Evolutionary conservation across 2,113 vertebrate species (phyloP), one percentile per base, ranked within the genome.

Genomic region (Notothenia coriiceps): DNA sequence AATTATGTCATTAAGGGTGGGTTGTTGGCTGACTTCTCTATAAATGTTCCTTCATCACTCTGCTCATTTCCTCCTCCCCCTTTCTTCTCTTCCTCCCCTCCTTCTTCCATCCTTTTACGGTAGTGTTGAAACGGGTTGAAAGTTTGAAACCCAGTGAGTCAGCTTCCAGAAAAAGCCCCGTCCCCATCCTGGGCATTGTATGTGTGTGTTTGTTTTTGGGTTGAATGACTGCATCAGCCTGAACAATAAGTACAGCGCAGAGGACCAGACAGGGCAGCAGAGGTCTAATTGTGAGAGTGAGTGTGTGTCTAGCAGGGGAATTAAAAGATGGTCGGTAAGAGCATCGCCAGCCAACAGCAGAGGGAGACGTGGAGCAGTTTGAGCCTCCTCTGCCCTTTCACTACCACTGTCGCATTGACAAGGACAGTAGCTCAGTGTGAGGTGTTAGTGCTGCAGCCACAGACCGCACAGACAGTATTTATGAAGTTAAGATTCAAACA

Each of bases 141-240:
- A 85, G 62, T 65, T 70, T 75, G 66, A 87, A 88, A 85, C 60
- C 49, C 73, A 92, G 79, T 91, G 92, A 94, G 85, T 93, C 90
- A 92, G 84, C 76, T 85, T 88, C 89, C 91, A 90, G 90, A 90
- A 93, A 92, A 90, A 93, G 83, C 78, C 73, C 82, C 13, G 20
- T 83, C 68, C 61, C 47, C 10, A 71, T 33, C 73, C 80, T 3
- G 46, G 46, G 11, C 50, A 78, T 40, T 68, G 72, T 57, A 14
- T 51, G 18, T 56, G 7, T 81, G 56, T 62, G 50, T 68, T 68
- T 57, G 20, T 51, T 43, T 57, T 81, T 71, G 67, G 25, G 44
- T 46, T 56, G 55, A 91, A 71, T 74, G 84, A 91, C 77, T 81
- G 56, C 79, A 79, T 80, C 60, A 15, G 61, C 13, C 18, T 64